Conservation (phyloP, 2,113 vertebrate species). For the Heterochromis multidens region DNA sequence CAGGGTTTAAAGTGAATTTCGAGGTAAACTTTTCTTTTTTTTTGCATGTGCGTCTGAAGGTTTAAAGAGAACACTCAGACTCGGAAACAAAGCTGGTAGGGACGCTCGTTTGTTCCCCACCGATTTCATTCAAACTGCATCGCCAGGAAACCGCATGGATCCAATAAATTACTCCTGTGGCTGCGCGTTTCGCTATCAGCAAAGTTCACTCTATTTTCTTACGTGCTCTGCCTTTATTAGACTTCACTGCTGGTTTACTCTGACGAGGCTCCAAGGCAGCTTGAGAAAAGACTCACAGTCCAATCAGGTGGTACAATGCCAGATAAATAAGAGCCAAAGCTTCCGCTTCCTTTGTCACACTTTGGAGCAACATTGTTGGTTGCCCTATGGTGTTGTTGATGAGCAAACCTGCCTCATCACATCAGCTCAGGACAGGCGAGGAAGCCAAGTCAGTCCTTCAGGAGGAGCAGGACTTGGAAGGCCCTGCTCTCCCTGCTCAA, state of each 20-base stretch:
- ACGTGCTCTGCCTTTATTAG: conserved; percentile 12
- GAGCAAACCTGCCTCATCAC: neutral
- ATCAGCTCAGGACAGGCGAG: neutral
- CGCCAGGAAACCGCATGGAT: conserved; percentile 6
- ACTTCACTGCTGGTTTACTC: neutral
- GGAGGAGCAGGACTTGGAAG: neutral
- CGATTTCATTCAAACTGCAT: conserved; percentile 1
- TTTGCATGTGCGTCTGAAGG: neutral
- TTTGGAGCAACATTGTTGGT: neutral
- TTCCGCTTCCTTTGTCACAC: neutral
- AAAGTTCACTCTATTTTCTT: conserved; percentile 8
- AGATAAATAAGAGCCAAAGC: neutral
- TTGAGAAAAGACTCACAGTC: neutral
- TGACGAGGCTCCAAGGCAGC: neutral
- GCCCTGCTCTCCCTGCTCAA: neutral
- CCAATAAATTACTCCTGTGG: neutral
- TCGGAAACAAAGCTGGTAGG: conserved; percentile 10
- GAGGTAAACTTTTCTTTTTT: neutral
- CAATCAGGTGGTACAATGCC: neutral
- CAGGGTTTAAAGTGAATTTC: conserved; percentile 1
- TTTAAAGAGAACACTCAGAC: neutral
- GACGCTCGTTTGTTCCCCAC: conserved; percentile 1
- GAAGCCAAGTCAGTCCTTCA: neutral
- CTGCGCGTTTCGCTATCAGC: conserved; percentile 8
- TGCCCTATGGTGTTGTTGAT: neutral